A percentile compares a stretch with the other conserved stretches of the same genome.
phyloP scores from a whole-genome alignment of 1,140 invertebrate species.

The Drosophila yakuba region DNA sequence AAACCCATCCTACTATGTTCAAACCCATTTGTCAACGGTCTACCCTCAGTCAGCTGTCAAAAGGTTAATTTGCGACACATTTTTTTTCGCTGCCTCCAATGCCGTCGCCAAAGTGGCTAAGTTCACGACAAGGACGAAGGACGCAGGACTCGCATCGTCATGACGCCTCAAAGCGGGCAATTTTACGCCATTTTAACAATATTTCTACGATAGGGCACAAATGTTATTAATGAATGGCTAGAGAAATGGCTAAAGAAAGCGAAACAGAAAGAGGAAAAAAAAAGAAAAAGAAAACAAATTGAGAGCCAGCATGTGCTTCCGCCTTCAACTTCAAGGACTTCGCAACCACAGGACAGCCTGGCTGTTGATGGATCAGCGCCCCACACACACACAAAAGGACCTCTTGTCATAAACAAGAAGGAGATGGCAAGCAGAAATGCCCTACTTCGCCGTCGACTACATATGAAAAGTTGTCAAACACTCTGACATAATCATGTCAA shows the following conservation, averaged over 20 bases:
- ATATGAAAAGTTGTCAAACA: slow-evolving; percentile 80
- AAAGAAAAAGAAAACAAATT: slow-evolving; percentile 20
- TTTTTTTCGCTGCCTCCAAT: slow-evolving; percentile 22
- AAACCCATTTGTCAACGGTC: slow-evolving; percentile 48
- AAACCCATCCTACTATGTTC: background rate
- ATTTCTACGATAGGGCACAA: slow-evolving; percentile 57
- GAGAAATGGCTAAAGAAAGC: slow-evolving; percentile 5
- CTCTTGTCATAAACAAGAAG: slow-evolving; percentile 29
- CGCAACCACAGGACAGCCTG: background rate
- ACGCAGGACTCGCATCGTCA: slow-evolving; percentile 38
- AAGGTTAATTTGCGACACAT: slow-evolving; percentile 83
- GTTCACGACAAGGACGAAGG: slow-evolving; percentile 9
- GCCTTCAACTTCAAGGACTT: slow-evolving; percentile 21
- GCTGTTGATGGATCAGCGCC: slow-evolving; percentile 41
- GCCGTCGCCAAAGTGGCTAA: slow-evolving; percentile 26
- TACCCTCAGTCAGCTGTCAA: slow-evolving; percentile 66
- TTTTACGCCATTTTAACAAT: slow-evolving; percentile 84
- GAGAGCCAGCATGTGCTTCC: slow-evolving; percentile 62
- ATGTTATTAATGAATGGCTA: slow-evolving; percentile 76
- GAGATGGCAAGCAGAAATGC: slow-evolving; percentile 7
- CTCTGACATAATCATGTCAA: slow-evolving; percentile 82
- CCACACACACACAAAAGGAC: background rate
- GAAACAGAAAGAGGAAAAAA: slow-evolving; percentile 13
- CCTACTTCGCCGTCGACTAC: slow-evolving; percentile 10
- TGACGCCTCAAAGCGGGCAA: slow-evolving; percentile 69